Conservation (phyloP, 35 echinoderm and acorn worm genomes). For the Apostichopus parvimensis region DNA sequence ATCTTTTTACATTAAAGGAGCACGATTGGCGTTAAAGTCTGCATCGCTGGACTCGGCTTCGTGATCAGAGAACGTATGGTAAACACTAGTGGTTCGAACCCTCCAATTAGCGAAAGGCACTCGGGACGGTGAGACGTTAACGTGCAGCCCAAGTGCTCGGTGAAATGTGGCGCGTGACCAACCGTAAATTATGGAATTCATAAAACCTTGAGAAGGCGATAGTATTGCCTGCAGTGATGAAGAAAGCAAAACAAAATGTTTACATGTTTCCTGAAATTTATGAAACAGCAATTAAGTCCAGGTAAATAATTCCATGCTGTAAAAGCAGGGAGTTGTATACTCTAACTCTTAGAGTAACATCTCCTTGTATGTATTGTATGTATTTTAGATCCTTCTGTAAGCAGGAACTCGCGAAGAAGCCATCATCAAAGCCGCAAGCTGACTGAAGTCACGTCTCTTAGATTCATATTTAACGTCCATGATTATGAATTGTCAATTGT, state of each 20-base stretch:
- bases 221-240: background rate
- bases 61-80: slow-evolving; percentile 33
- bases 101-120: slow-evolving; percentile 9
- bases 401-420: too few species aligned
- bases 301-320: too few species aligned
- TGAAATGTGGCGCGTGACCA: slow-evolving; percentile 14
- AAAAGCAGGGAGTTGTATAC: too few species aligned
- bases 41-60: slow-evolving; percentile 10
- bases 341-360: too few species aligned
- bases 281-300: too few species aligned
- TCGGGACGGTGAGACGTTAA: slow-evolving; percentile 1
- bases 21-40: background rate
- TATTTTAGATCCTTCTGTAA: too few species aligned
- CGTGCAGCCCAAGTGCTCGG: background rate
- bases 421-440: too few species aligned
- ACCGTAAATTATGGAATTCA: slow-evolving; percentile 21
- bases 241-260: background rate
- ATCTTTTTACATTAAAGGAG: background rate
- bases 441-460: too few species aligned
- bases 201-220: slow-evolving; percentile 25
- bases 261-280: too few species aligned
- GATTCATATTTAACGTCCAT: too few species aligned
- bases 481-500: too few species aligned
- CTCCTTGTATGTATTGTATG: too few species aligned
- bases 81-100: background rate